These are phyloP conservation scores for Abrostola tripartita DNA, from an alignment of 2,888 invertebrate species.

Conservation along the genomic window DNA sequence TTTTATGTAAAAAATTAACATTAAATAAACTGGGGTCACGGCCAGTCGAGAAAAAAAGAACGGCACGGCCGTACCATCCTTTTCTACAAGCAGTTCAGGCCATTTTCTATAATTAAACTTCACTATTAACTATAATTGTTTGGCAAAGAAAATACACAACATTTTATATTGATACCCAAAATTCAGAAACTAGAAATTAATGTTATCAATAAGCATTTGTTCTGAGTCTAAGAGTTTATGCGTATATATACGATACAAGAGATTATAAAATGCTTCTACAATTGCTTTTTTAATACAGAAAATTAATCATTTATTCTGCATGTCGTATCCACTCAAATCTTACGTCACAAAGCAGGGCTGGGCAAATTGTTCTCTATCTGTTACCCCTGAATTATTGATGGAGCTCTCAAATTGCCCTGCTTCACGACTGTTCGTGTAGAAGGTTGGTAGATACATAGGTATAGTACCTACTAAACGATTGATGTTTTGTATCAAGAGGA, in stretches of 20 bases:
- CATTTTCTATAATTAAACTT: too few species aligned
- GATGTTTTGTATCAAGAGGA: neutral
- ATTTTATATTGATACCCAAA: too few species aligned
- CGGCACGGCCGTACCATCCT: too few species aligned
- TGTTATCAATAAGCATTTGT: neutral
- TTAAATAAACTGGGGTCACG: too few species aligned
- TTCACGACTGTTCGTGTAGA: slow-evolving; percentile 16
- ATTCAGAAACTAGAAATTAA: too few species aligned
- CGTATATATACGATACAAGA: neutral
- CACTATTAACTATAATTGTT: too few species aligned
- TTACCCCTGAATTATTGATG: slow-evolving; percentile 68
- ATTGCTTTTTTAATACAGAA: too few species aligned
- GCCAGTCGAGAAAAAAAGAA: too few species aligned
- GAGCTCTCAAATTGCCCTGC: slow-evolving; percentile 53
- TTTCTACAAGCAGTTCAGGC: too few species aligned
- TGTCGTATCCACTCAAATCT: slow-evolving; percentile 49
- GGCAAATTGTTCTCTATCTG: slow-evolving; percentile 64
- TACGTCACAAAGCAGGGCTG: slow-evolving; percentile 43
- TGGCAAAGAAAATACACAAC: too few species aligned
- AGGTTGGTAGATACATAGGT: slow-evolving; percentile 1
- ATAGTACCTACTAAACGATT: neutral
- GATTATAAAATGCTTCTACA: too few species aligned
- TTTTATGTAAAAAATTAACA: too few species aligned
- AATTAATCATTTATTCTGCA: neutral
- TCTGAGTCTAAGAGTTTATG: neutral